A percentile compares a stretch with the other conserved stretches of the same genome.
phyloP scores from a whole-genome alignment of 1,140 invertebrate genomes.

The silkworm (Bombyx mori) region DNA sequence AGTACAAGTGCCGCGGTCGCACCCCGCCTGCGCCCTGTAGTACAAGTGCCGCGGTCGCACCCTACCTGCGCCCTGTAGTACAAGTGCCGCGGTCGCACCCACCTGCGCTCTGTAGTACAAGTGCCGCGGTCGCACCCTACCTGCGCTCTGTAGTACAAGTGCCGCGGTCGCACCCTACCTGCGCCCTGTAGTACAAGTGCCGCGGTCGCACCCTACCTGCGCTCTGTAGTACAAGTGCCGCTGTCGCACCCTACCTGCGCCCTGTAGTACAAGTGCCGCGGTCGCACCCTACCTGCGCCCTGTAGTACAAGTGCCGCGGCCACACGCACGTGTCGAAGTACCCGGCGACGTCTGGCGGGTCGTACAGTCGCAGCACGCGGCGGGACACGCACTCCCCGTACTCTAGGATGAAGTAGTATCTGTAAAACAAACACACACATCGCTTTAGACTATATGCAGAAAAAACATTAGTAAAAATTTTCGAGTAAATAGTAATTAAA shows the following conservation, averaged over 20 bases:
- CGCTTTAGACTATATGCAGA: no score
- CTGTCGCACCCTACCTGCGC: not conserved
- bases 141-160: not conserved
- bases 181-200: not conserved
- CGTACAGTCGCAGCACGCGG: conserved; percentile 75
- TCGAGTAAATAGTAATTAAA: no score
- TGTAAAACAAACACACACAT: conserved; percentile 25
- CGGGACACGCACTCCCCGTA: conserved; percentile 77
- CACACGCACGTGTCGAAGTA: conserved; percentile 86
- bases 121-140: not conserved
- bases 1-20: no score
- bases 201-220: not conserved
- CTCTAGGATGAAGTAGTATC: conserved; percentile 80
- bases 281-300: conserved; percentile 25
- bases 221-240: not conserved
- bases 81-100: no score
- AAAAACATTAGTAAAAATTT: no score
- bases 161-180: not conserved
- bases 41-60: not conserved
- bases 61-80: no score
- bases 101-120: not conserved
- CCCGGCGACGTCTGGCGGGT: conserved; percentile 83
- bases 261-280: not conserved
- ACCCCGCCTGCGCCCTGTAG: not conserved
- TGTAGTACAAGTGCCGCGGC: conserved; percentile 76